Evolutionary conservation across 30 jellyfish, hydroid and myxozoan genomes (phyloP).

Genomic region (Cassiopea xamachana): DNA sequence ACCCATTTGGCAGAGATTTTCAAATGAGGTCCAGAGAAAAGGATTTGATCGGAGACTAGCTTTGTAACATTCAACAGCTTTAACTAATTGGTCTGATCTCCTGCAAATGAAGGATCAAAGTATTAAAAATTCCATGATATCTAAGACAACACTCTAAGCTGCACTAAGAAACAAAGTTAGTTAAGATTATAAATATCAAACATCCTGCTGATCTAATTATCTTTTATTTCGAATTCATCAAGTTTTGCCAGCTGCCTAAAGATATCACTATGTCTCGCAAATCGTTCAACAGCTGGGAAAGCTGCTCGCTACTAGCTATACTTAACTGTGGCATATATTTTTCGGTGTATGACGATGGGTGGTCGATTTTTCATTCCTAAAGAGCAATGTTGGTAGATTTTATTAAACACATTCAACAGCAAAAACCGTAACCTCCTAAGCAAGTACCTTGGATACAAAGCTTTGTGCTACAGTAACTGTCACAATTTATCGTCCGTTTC

Average conservation of each 20-base stretch:
- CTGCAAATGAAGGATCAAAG: slow-evolving; percentile 50
- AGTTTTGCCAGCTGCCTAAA: background rate
- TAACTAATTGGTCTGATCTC: slow-evolving; percentile 77
- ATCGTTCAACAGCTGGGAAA: background rate
- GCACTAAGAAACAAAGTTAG: background rate
- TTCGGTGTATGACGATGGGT: background rate
- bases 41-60: slow-evolving; percentile 90
- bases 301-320: background rate
- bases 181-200: background rate
- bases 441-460: too few species aligned
- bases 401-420: too few species aligned
- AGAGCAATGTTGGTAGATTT: background rate
- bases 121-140: background rate
- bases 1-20: slow-evolving; percentile 90
- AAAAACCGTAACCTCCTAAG: too few species aligned
- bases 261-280: background rate
- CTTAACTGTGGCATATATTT: background rate
- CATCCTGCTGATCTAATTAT: background rate
- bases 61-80: slow-evolving; percentile 90
- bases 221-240: background rate
- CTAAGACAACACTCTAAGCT: background rate
- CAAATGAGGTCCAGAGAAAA: slow-evolving; percentile 95
- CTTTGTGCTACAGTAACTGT: too few species aligned
- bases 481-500: too few species aligned
- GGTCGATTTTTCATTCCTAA: background rate